Evolutionary conservation across 2,888 invertebrate genomes (phyloP), one percentile per base, ranked within the genome.

Genomic region (Myopa testacea): DNA sequence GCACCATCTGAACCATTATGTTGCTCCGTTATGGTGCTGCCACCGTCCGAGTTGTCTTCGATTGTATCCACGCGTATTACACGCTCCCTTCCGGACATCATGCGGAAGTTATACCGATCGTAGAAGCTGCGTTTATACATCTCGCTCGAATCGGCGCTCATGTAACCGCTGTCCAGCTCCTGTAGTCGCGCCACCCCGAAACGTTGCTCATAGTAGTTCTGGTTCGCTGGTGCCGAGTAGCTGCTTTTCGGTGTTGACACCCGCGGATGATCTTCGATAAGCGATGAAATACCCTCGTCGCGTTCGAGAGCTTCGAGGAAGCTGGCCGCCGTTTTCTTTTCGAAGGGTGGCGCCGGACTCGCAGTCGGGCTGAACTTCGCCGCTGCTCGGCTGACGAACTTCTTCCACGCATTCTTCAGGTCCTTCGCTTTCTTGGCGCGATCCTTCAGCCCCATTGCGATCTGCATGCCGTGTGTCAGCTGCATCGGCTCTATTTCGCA

Each of bases 151-250:
- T 96, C 96, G 52, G 95, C 95, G 86, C 96, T 96, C 78, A 96
- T 91, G 85, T 96, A 96, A 0, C 96, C 96, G 1, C 95, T 95
- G 87, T 96, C 96, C 86, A 94, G 92, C 71, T 93, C 91, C 8
- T 84, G 82, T 86, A 90, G 88, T 83, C 91, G 90, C 82, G 83
- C 81, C 82, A 83, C 79, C 0, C 88, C 88, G 60, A 87, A 88
- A 2, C 88, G 83, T 77, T 88, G 88, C 73, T 88, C 88, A 40
- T 88, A 87, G 76, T 88, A 88, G 72, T 85, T 86, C 71, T 85
- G 86, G 60, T 85, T 85, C 69, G 84, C 82, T 6, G 85, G 85
- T 14, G 85, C 84, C 10, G 85, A 84, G 55, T 84, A 82, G 45
- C 85, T 86, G 4, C 84, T 85, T 73, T 87, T 85, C 5, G 84